Percentiles rank a stretch among this genome's conserved stretches.
Conservation (phyloP, 2,888 invertebrate species). For the Aphodius granarius region DNA sequence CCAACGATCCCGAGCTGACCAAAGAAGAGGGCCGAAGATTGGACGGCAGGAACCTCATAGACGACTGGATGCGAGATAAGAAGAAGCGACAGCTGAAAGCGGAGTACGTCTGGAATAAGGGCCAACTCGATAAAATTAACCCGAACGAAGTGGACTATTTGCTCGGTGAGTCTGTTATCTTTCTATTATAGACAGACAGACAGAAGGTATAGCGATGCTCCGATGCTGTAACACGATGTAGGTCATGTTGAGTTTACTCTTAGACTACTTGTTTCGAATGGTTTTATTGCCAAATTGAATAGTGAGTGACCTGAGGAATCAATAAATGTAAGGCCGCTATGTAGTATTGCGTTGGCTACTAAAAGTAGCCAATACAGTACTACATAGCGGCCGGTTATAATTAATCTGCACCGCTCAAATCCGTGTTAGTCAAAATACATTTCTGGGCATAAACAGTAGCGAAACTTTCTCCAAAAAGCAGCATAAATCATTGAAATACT, state of each 20-base stretch:
- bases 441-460: background rate
- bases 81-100: slow-evolving; percentile 67
- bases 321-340: no score
- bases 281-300: background rate
- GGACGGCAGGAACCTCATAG: slow-evolving; percentile 77
- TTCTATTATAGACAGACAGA: background rate
- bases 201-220: background rate
- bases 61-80: slow-evolving; percentile 78
- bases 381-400: no score
- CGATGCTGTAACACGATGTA: background rate
- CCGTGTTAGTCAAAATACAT: background rate
- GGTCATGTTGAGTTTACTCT: background rate
- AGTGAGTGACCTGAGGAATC: background rate
- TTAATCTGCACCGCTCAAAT: background rate
- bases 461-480: background rate
- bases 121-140: slow-evolving; percentile 71
- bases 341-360: no score
- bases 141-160: slow-evolving; percentile 72
- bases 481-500: background rate
- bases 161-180: slow-evolving; percentile 60
- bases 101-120: slow-evolving; percentile 74
- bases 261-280: background rate
- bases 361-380: background rate
- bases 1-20: slow-evolving; percentile 69
- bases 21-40: slow-evolving; percentile 71